Base-by-base conservation (phyloP, 2,113 vertebrate genomes). In the Apeltes quadracus region DNA sequence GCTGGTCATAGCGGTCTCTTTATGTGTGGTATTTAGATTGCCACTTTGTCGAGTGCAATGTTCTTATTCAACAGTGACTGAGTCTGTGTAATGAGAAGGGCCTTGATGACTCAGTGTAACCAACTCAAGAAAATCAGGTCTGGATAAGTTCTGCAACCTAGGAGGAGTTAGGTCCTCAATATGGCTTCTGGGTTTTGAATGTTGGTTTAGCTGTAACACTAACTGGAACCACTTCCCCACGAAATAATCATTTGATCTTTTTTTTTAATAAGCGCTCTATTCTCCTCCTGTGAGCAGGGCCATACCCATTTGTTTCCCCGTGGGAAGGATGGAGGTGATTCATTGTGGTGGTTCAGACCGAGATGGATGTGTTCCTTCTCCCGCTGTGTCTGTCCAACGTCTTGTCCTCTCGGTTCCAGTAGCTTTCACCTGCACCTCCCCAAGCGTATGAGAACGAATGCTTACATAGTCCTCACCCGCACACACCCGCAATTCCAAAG, bases 171-270 rank as follows among this genome's bases (percentile, higher is more conserved):
- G 27, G 50, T 57, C 61, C 29, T 34, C 14, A 36, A 25, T 0
- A 3, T 9, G 2, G 59, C 22, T 32, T 64, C 53, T 70, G 32
- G 61, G 39, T 57, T 57, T 76, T 64, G 39, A 72, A 18, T 18
- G 8, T 58, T 22, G 39, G 29, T 68, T 82, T 68, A 81, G 44
- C 48, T 65, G 53, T 63, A 76, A 80, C 44, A 54, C 44, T 65
- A 75, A 58, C 72, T 46, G 34, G 27, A 75, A 65, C 67, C 79
- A 76, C 81, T 86, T 68, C 50, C 66, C 44, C 9, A 63, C 78
- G 69, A 79, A 71, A 76, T 80, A 76, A 82, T 69, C 7, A 59
- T 56, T 81, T 72, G 63, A 61, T 7, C 25, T 56, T 64, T 7
- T 23, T 56, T 64, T 27, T 16, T 51, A n/a, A n/a, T n/a, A n/a